These are phyloP conservation scores for Cheilosia impressa DNA, from an alignment of 2,888 invertebrate genomes.

Conservation along the genomic window DNA sequence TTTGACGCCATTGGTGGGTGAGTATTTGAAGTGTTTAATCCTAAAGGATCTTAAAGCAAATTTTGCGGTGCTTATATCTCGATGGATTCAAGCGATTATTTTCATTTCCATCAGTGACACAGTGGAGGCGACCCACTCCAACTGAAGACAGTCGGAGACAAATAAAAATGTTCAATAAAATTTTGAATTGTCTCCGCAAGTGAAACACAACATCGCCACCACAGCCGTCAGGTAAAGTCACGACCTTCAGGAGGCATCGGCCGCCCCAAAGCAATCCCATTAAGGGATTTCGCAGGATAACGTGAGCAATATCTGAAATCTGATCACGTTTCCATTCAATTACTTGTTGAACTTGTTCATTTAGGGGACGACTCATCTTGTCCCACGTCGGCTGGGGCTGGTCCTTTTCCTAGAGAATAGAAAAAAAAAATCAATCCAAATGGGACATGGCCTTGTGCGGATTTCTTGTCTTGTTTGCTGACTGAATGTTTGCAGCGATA, in stretches of 20 bases:
- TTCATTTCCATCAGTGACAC: neutral
- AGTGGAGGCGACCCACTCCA: too few relatives aligned
- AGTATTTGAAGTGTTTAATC: constrained; percentile 41
- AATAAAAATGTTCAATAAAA: constrained; percentile 41
- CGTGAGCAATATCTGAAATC: constrained; percentile 78
- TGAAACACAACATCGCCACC: neutral
- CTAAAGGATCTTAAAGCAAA: constrained; percentile 25
- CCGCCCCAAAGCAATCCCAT: constrained; percentile 66
- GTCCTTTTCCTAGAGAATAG: constrained; percentile 10
- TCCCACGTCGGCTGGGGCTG: constrained; percentile 6
- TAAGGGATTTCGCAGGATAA: constrained; percentile 72
- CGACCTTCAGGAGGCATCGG: constrained; percentile 44
- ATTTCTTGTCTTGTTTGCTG: constrained; percentile 63
- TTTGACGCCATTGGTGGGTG: constrained; percentile 27
- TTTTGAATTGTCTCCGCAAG: constrained; percentile 52
- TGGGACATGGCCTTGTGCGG: constrained; percentile 60
- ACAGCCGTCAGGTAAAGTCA: constrained; percentile 17
- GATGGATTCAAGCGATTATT: neutral
- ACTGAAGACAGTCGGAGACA: neutral
- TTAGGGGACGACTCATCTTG: constrained; percentile 67
- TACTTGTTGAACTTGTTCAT: constrained; percentile 81
- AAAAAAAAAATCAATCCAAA: constrained; percentile 51
- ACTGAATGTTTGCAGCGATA: constrained; percentile 53
- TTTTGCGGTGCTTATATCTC: neutral
- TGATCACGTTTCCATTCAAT: constrained; percentile 81